Evolutionary conservation across 2,888 invertebrate genomes (phyloP), one percentile per base, ranked within the genome.

Genomic region (Tetropium fuscum): DNA sequence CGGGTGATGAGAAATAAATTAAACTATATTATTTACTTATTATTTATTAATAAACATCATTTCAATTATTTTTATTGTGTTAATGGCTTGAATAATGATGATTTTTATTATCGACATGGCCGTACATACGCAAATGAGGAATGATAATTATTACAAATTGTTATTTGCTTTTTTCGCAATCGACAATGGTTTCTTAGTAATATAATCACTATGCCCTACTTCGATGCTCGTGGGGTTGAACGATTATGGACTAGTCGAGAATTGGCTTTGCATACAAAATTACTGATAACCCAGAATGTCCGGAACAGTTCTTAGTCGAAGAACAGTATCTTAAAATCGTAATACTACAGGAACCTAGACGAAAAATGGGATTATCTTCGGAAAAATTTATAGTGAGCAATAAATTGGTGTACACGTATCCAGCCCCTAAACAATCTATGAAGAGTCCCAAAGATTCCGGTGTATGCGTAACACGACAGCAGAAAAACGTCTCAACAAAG

Each of bases 11-110:
- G 47, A 49, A 55, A 34, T 44, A 48, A 40, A 51, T 40, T 51
- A 40, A 51, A 40, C 40, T 38, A 49, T 16, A 51, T 51, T 51
- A 51, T 51, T 51, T 51, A 40, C 25, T 51, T 40, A 51, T 51
- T 51, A 51, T 18, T 38, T 40, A 51, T 51, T 51, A 51, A 44
- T 27, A 51, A 51, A 51, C 51, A 40, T 20, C 10, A 51, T 51
- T 40, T 51, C 38, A 51, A 51, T 51, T 40, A 51, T 51, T 51
- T 48, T 51, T 40, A 51, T 38, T 19, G 22, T 27, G 11, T 15
- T 51, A 25, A 51, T 15, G 25, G 19, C 22, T 25, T 34, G 48
- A 27, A 18, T 51, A 1, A 27, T 44, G 5, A 20, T 20, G 10
- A 15, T 41, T 20, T 16, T 11, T 41, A n/a, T 48, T 48, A 48